These are phyloP conservation scores for Zaprionus ornatus DNA, from an alignment of 1,140 invertebrate genomes.

Conservation along the genomic window DNA sequence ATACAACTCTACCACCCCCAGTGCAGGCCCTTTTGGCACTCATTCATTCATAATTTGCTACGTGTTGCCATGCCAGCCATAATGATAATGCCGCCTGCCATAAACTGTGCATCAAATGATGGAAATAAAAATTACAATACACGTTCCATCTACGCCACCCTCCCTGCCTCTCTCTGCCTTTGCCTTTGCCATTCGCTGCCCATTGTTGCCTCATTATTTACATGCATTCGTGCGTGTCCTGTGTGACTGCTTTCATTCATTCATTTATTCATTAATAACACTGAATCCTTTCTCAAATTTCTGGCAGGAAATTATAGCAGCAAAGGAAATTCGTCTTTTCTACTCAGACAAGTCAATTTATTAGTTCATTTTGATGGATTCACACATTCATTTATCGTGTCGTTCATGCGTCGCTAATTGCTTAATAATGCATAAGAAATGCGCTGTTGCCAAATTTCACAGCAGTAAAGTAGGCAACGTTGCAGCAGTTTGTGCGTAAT, in stretches of 20 bases:
- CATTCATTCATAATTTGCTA: slow-evolving; percentile 81
- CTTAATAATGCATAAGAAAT: slow-evolving; percentile 57
- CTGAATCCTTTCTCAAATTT: slow-evolving; percentile 56
- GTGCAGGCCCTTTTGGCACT: slow-evolving; percentile 24
- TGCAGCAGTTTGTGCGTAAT: slow-evolving; percentile 17
- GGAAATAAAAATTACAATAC: slow-evolving; percentile 73
- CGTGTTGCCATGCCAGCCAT: slow-evolving; percentile 61
- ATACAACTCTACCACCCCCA: neutral
- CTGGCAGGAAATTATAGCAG: slow-evolving; percentile 43
- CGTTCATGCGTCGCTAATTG: slow-evolving; percentile 66
- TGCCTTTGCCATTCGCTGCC: neutral
- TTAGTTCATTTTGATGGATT: slow-evolving; percentile 75
- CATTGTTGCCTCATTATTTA: slow-evolving; percentile 42
- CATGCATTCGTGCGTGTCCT: slow-evolving; percentile 51
- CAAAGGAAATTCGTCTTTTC: slow-evolving; percentile 19
- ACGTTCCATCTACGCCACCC: slow-evolving; percentile 40
- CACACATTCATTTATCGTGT: neutral
- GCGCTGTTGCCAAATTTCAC: slow-evolving; percentile 32
- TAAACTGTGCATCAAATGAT: slow-evolving; percentile 72
- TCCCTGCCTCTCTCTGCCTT: neutral
- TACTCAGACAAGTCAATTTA: slow-evolving; percentile 79
- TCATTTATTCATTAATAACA: slow-evolving; percentile 66
- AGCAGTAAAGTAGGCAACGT: slow-evolving; percentile 6
- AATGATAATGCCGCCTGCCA: slow-evolving; percentile 58
- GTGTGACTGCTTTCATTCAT: slow-evolving; percentile 3